A percentile compares a stretch with the other conserved stretches of the same genome.
Conservation (phyloP, 2,888 invertebrate genomes). For the Balanococcus diminutus region DNA sequence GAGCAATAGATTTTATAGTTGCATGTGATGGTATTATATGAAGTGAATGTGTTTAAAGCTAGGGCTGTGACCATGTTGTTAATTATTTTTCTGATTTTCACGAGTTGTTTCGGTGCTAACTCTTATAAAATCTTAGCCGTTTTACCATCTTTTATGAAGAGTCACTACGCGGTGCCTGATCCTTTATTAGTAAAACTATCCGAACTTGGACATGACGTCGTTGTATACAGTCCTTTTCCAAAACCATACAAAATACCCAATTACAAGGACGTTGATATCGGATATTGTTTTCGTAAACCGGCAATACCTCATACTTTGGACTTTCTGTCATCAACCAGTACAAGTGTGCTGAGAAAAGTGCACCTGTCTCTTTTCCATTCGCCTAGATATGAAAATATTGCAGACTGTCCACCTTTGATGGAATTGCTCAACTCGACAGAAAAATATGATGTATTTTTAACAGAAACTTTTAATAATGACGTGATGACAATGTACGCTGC, state of each 20-base stretch:
- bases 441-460: constrained; percentile 51
- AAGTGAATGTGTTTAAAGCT: too few species aligned
- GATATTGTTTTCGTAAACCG: background rate
- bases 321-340: background rate
- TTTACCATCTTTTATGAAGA: constrained; percentile 54
- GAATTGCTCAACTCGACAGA: constrained; percentile 31
- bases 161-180: constrained; percentile 56
- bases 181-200: constrained; percentile 51
- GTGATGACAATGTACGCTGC: constrained; percentile 51
- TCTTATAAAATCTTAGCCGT: constrained; percentile 53
- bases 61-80: background rate
- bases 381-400: background rate
- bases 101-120: background rate
- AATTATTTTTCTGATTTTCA: background rate
- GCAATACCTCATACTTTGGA: background rate
- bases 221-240: constrained; percentile 48
- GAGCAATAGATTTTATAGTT: too few species aligned
- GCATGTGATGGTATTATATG: too few species aligned
- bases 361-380: background rate
- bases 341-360: background rate
- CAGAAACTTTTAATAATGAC: constrained; percentile 53
- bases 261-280: constrained; percentile 33
- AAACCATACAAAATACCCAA: constrained; percentile 36
- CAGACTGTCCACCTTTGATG: background rate
- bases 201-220: constrained; percentile 54